Conservation (phyloP, 2,113 vertebrate species). For the Clinocottus analis region DNA sequence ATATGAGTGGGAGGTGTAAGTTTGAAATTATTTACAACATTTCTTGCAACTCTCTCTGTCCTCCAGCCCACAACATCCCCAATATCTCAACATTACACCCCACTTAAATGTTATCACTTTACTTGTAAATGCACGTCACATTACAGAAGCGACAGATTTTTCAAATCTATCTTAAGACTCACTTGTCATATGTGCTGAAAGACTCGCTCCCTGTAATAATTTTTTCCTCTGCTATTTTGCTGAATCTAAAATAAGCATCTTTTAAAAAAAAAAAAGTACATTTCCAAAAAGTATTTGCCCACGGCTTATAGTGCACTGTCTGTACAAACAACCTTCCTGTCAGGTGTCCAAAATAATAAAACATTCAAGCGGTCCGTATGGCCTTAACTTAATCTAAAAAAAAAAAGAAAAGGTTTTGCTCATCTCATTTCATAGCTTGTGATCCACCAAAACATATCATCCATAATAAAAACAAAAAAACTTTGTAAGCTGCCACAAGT, state of each 20-base stretch:
- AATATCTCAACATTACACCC: neutral
- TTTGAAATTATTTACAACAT: neutral
- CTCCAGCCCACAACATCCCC: too few species aligned
- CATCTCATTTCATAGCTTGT: slow-evolving; percentile 29
- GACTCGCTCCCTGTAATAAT: neutral
- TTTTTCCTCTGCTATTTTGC: neutral
- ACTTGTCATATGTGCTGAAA: neutral
- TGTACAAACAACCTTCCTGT: neutral
- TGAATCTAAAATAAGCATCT: neutral
- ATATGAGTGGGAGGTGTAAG: neutral
- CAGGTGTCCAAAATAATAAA: slow-evolving; percentile 23
- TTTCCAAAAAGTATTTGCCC: neutral
- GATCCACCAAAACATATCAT: slow-evolving; percentile 54
- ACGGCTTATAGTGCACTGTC: neutral
- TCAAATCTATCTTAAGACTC: neutral
- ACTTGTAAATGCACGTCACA: neutral
- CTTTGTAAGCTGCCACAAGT: slow-evolving; percentile 69
- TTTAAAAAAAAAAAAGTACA: neutral
- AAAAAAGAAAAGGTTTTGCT: slow-evolving; percentile 36
- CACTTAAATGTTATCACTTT: neutral
- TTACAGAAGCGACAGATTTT: neutral
- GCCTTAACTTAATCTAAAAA: slow-evolving; percentile 3
- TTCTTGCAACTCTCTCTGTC: too few species aligned
- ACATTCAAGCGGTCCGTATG: neutral
- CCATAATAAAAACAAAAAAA: slow-evolving; percentile 61